Evolutionary conservation across 2,888 invertebrate genomes (phyloP), one percentile per base, ranked within the genome.

Genomic region (Temnothorax unifasciatus): DNA sequence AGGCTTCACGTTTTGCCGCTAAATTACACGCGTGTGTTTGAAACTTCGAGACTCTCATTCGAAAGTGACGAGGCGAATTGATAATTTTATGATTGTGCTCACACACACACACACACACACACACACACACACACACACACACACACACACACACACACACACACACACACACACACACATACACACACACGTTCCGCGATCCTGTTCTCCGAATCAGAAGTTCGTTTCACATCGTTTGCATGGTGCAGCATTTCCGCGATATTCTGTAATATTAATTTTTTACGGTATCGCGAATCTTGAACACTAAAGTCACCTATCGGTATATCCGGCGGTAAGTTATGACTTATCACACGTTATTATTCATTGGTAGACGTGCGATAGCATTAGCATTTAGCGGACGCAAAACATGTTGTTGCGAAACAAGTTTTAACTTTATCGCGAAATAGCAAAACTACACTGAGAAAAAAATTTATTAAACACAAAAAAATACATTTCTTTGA

Each of bases 11-110:
- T 68, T 77, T 68, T 41, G 21, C 54, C n/a, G 44, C 2, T 44
- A 54, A 77, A 57, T 77, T 44, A 29, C 64, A 15, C 47, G n/a
- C 47, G 52, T 29, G 69, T 29, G 50, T 25, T 69, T 21, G 47
- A 59, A 61, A 29, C 29, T 52, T 83, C 59, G 75, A 66, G 57
- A 41, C 44, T 74, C 59, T 47, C 57, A 13, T n/a, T 38, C 6
- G 47, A 76, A 50, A 59, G 76, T 73, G 52, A 66, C 76, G 66
- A 57, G 25, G 77, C 82, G 25, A 64, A 47, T 57, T 64, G 76
- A 76, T 54, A 66, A 77, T 76, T 71, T 63, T 41, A 63, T 21
- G 63, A 71, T n/a, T 15, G 29, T 47, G 34, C 41, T 54, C 34
- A 29, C 25, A 25, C 25, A 25, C 25, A 25, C 25, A 25, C 25